A percentile compares a stretch with the other conserved stretches of the same genome.
These are phyloP conservation scores for Caenorhabditis sulstoni DNA, from an alignment of 2,888 invertebrate species.

Conservation along the genomic window DNA sequence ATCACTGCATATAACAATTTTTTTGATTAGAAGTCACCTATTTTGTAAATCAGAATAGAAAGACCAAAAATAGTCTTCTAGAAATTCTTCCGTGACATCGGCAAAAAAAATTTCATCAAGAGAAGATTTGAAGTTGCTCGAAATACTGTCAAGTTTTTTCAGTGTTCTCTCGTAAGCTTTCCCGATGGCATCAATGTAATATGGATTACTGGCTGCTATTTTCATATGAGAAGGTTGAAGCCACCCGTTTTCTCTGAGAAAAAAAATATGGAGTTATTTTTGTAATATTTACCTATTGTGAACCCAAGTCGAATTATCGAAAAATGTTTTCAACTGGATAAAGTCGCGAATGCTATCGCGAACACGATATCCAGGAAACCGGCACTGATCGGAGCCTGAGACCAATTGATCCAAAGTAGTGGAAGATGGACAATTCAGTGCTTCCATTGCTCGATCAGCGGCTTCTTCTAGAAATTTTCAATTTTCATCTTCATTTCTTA, in stretches of 20 bases:
- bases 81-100: constrained; percentile 62
- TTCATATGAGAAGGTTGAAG: constrained; percentile 61
- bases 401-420: constrained; percentile 64
- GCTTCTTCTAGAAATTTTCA: constrained; percentile 31
- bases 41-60: constrained; percentile 59
- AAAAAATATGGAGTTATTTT: background rate
- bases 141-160: constrained; percentile 57
- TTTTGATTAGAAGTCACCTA: constrained; percentile 30
- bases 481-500: background rate
- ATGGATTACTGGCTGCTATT: constrained; percentile 60
- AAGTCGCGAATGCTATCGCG: constrained; percentile 64
- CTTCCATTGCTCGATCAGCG: constrained; percentile 31
- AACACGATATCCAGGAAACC: constrained; percentile 68
- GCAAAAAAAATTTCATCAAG: constrained; percentile 59
- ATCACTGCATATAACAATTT: too few relatives aligned
- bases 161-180: constrained; percentile 59
- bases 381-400: constrained; percentile 64
- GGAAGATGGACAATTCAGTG: constrained; percentile 63
- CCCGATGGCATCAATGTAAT: constrained; percentile 63
- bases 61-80: constrained; percentile 57
- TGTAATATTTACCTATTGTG: constrained; percentile 60
- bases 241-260: constrained; percentile 64
- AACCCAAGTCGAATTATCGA: constrained; percentile 69
- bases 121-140: constrained; percentile 40
- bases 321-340: constrained; percentile 61